phyloP scores from a whole-genome alignment of 2,797 vertebrate species.

The Cygnus olor region DNA sequence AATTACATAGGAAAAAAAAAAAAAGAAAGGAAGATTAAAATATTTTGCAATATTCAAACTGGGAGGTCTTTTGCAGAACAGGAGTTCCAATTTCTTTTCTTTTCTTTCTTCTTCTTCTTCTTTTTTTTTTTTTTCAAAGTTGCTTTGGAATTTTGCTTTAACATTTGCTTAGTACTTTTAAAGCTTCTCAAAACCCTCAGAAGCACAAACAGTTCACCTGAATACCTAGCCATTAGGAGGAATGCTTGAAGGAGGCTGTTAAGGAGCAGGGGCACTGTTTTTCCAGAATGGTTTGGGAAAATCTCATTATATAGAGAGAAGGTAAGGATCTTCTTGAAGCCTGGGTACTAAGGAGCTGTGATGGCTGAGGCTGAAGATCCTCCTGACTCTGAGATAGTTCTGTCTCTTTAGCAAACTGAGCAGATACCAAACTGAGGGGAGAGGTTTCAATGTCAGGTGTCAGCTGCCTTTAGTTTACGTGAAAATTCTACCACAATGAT shows the following conservation, averaged over 20 bases:
- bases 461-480: neutral
- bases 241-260: neutral
- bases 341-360: neutral
- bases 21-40: neutral
- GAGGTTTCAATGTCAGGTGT: neutral
- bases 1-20: neutral
- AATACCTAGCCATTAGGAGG: neutral
- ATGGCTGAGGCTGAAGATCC: neutral
- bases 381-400: neutral
- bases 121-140: neutral
- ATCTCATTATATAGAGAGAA: neutral
- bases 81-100: neutral
- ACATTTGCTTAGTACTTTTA: fast-evolving
- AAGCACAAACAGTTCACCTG: neutral
- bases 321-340: neutral
- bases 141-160: neutral
- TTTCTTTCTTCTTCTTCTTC: neutral
- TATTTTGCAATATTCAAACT: neutral
- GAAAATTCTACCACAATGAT: neutral
- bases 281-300: neutral
- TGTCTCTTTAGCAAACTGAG: neutral
- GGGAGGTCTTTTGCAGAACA: neutral
- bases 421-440: neutral
- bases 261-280: neutral
- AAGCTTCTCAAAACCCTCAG: neutral